Percentiles rank a stretch among this genome's conserved stretches.
Evolutionary conservation across 2,113 vertebrate genomes (phyloP).

Genomic region (Sisor rabdophorus): DNA sequence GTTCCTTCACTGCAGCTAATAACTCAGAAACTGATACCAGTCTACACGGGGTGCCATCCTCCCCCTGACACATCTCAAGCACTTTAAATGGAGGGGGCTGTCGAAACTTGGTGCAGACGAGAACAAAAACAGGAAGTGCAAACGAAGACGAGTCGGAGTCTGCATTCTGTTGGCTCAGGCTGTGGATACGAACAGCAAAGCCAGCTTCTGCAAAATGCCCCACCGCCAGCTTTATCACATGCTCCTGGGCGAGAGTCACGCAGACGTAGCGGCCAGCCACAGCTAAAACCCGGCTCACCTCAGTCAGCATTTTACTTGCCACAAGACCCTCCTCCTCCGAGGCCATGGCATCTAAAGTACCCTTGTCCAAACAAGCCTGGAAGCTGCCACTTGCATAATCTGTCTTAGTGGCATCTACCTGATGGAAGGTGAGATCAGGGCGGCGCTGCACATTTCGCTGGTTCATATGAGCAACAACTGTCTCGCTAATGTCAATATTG

Average conservation of each 20-base stretch:
- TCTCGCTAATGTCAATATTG: conserved; percentile 88
- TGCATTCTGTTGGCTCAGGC: conserved; percentile 63
- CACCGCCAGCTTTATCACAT: conserved; percentile 80
- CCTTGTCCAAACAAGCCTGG: conserved; percentile 89
- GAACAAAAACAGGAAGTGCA: conserved; percentile 82
- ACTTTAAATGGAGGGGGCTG: conserved; percentile 71
- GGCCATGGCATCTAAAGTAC: conserved; percentile 86
- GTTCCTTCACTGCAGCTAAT: conserved; percentile 77
- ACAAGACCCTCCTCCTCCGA: conserved; percentile 70
- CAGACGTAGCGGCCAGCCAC: conserved; percentile 90
- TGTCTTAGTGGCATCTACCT: conserved; percentile 85
- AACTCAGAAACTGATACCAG: conserved; percentile 66
- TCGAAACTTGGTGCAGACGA: conserved; percentile 91
- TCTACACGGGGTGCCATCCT: conserved; percentile 76
- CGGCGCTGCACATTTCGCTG: conserved; percentile 75
- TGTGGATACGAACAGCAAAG: conserved; percentile 88
- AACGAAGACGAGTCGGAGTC: conserved; percentile 65
- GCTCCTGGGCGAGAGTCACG: conserved; percentile 88
- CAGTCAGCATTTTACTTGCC: conserved; percentile 79
- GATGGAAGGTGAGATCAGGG: conserved; percentile 79
- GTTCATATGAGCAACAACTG: conserved; percentile 83
- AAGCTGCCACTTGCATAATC: conserved; percentile 77
- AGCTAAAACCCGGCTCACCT: conserved; percentile 82
- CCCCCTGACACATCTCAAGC: conserved; percentile 84
- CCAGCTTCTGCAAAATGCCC: conserved; percentile 82